Conservation (phyloP, 1,140 invertebrate genomes). For the Drosophila albomicans region DNA sequence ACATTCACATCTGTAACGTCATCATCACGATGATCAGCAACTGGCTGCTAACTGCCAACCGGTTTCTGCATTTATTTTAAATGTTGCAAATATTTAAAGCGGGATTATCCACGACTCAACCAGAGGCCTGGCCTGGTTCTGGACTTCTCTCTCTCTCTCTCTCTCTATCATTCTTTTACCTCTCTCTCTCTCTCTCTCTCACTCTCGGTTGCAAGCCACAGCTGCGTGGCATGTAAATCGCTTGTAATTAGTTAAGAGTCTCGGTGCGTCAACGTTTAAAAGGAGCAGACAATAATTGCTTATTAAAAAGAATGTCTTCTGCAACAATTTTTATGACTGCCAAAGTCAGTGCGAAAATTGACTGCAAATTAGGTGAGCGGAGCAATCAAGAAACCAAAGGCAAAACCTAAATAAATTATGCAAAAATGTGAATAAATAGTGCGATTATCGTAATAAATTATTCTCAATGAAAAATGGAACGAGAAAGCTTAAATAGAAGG, state of each 20-base stretch:
- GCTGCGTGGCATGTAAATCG: slow-evolving; percentile 79
- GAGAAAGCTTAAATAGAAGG: no score
- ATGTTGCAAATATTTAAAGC: slow-evolving; percentile 76
- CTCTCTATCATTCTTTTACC: no score
- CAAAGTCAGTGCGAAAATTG: slow-evolving; percentile 60
- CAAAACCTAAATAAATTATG: no score
- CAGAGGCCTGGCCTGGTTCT: slow-evolving; percentile 62
- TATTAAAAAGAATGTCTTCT: slow-evolving; percentile 79
- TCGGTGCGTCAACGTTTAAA: slow-evolving; percentile 70
- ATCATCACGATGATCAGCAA: slow-evolving; percentile 54
- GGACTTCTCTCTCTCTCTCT: slow-evolving; percentile 36
- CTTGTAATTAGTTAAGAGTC: slow-evolving; percentile 82
- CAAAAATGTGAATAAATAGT: background rate
- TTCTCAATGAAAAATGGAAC: no score
- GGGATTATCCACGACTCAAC: slow-evolving; percentile 70
- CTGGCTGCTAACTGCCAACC: slow-evolving; percentile 49
- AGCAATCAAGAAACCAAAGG: slow-evolving; percentile 22
- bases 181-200: slow-evolving; percentile 20
- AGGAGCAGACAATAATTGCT: slow-evolving; percentile 79
- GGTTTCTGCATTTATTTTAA: slow-evolving; percentile 76
- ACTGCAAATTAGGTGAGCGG: slow-evolving; percentile 71
- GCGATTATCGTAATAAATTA: background rate
- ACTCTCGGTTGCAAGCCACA: background rate
- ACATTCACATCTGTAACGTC: slow-evolving; percentile 50
- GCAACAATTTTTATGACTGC: slow-evolving; percentile 41